Base-by-base conservation (phyloP, 2,797 vertebrate genomes). In the Paramormyrops hopkinsi region DNA sequence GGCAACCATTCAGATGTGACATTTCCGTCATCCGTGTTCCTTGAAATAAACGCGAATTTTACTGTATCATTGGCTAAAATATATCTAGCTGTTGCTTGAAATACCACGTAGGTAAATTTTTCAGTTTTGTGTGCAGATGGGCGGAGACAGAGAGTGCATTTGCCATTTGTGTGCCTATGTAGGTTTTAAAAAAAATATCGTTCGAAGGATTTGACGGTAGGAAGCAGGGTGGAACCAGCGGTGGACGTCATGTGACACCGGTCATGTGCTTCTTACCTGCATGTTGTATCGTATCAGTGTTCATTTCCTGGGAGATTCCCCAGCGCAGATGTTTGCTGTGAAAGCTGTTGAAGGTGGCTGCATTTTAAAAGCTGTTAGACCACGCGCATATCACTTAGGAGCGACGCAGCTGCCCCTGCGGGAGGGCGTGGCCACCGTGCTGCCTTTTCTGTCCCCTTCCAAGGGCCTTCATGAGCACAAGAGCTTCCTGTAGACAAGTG, bases 401-500 rank as follows among this genome's bases (percentile, higher is more conserved):
- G 53, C 17, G 50, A 86, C 0, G 41, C 41, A 82, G 76, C 19
- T 19, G 76, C 76, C 76, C 41, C 29, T 3, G 19, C 17, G 6
- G 76, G 76, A n/a, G 29, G 22, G 17, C 17, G 2, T 65, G 86
- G 50, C 14, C 50, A 86, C 50, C 48, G 5, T 19, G 11, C 44
- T 46, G n/a, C 73, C n/a, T 53, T 56, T 51, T 56, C 73, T 17
- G 11, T 56, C 29, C 19, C 50, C 50, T 83, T 88, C 50, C 73
- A n/a, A 25, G 69, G 87, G 44, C 46, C 33, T 25, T 83, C 44
- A n/a, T 59, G 76, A 82, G 51, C 73, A 79, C 65, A 88, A 76
- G 48, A 88, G 88, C 88, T 88, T 88, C 51, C 88, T 88, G 51
- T 41, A 82, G 73, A 83, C 88, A 41, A 44, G n/a, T 83, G 76